Conservation (phyloP, 2,888 invertebrate species). For the Tetranychus piercei region DNA sequence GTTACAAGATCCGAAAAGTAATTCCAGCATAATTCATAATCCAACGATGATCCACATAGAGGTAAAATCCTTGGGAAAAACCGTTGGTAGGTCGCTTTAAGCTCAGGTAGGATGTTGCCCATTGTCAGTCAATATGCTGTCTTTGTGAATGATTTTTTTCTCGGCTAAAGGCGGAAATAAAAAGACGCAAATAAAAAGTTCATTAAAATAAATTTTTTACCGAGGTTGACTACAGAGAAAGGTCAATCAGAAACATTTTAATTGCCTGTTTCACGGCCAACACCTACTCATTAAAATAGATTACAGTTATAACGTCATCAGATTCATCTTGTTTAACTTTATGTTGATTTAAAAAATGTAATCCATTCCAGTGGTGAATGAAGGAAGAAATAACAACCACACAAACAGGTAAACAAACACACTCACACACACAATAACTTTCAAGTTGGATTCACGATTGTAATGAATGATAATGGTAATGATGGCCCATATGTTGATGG, state of each 20-base stretch:
- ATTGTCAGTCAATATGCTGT: no score
- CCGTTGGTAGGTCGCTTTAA: no score
- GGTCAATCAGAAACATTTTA: neutral
- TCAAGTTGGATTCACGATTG: no score
- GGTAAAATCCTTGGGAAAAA: no score
- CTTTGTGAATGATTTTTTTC: no score
- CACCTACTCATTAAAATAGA: neutral
- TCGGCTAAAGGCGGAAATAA: neutral
- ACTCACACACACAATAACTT: no score
- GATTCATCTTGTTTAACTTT: neutral
- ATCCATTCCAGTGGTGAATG: neutral
- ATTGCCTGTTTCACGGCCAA: neutral
- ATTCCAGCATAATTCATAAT: no score
- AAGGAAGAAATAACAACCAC: neutral
- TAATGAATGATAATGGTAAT: neutral
- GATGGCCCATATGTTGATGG: neutral
- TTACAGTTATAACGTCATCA: neutral
- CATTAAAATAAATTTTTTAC: neutral
- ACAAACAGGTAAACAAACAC: no score
- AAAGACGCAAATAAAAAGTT: neutral
- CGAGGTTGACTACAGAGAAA: neutral
- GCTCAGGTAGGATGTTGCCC: no score
- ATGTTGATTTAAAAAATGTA: neutral
- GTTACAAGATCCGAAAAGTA: no score
- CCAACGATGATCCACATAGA: no score